Evolutionary conservation across 2,888 invertebrate genomes (phyloP).

Genomic region (Harmothoe impar): DNA sequence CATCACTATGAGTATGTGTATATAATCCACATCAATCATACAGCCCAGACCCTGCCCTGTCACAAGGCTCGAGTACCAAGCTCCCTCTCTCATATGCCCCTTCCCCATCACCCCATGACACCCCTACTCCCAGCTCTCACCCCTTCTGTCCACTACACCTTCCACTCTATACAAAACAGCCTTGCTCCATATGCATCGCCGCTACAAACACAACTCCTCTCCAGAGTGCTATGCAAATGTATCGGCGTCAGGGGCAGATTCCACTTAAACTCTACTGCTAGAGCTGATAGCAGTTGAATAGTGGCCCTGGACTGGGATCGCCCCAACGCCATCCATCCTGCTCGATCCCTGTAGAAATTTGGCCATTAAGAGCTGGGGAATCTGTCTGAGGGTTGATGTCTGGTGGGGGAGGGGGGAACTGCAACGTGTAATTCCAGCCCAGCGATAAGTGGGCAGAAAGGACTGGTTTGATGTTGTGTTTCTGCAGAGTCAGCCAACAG

Average conservation of each 20-base stretch:
- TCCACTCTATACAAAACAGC: background rate
- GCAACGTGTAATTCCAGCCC: background rate
- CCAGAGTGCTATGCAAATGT: conserved; percentile 22
- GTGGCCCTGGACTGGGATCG: background rate
- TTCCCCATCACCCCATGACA: conserved; percentile 5
- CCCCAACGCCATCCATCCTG: background rate
- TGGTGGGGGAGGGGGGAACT: background rate
- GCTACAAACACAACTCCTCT: background rate
- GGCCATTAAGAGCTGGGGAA: background rate
- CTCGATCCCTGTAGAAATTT: conserved; percentile 7
- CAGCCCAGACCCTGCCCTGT: background rate
- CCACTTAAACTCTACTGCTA: background rate
- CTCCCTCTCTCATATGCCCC: background rate
- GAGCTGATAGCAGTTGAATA: conserved; percentile 4
- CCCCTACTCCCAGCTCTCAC: background rate
- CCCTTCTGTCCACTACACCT: background rate
- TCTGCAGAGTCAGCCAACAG: background rate
- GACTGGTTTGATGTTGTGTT: background rate
- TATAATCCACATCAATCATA: conserved; percentile 23
- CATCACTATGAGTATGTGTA: conserved; percentile 20
- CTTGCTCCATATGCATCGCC: conserved; percentile 3
- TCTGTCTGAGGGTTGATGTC: background rate
- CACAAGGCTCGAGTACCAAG: background rate
- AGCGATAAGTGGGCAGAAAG: background rate
- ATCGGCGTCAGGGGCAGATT: background rate